phyloP scores from a whole-genome alignment of 2,797 vertebrate species.

The Paramormyrops hopkinsi region DNA sequence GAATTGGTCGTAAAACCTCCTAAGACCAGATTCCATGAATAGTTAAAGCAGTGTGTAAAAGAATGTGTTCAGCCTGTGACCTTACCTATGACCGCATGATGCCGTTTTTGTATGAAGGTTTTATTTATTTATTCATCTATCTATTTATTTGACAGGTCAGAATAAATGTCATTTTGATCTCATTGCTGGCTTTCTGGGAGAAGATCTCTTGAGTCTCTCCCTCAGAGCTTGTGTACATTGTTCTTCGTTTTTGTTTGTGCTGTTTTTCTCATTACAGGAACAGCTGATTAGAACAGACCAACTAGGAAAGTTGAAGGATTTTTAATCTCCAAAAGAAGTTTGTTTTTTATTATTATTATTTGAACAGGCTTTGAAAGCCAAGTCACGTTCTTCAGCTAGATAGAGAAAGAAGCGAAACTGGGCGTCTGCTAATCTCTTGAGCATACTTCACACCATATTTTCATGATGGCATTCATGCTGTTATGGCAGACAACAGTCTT shows the following conservation, averaged over 20 bases:
- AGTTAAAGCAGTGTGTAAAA: conserved; percentile 5
- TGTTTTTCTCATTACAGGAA: not conserved
- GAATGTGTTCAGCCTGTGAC: not conserved
- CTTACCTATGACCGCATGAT: not conserved
- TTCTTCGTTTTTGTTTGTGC: not conserved
- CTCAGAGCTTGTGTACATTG: not conserved
- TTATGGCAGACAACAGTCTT: not conserved
- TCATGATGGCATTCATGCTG: not conserved
- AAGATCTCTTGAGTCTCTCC: not conserved
- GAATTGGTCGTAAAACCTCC: conserved; percentile 8
- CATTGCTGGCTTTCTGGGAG: not conserved
- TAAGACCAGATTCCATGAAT: conserved; percentile 13
- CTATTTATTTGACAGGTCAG: not conserved
- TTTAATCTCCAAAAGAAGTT: not conserved
- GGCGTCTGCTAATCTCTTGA: not conserved
- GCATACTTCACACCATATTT: not conserved
- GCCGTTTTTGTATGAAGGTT: not conserved
- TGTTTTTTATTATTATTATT: not conserved
- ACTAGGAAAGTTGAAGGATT: not conserved
- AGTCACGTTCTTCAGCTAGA: not conserved
- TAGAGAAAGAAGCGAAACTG: not conserved
- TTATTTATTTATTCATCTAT: not conserved
- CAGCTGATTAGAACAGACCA: not conserved
- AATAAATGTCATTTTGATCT: not conserved
- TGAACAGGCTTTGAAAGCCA: not conserved